phyloP scores from a whole-genome alignment of 2,888 invertebrate species.

The Ferrisia virgata region DNA sequence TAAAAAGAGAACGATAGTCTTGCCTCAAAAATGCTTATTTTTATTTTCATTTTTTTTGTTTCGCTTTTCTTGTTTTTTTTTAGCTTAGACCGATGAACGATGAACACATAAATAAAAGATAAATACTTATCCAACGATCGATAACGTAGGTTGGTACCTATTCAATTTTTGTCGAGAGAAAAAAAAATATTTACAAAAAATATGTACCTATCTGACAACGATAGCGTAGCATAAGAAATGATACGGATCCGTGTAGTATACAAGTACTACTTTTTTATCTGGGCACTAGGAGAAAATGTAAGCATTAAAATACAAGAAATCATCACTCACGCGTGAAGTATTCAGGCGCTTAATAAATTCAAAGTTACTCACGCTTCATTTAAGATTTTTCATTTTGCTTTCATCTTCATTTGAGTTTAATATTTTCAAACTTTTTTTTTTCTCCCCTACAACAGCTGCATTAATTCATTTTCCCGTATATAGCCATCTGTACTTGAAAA shows the following conservation, averaged over 20 bases:
- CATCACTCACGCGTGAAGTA: not conserved
- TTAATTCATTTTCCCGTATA: not conserved
- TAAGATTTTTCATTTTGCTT: slow-evolving; percentile 8
- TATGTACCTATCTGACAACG: not conserved
- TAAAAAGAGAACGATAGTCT: no score
- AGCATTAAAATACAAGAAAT: not conserved
- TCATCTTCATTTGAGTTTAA: not conserved
- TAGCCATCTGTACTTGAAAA: no score
- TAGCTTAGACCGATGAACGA: no score
- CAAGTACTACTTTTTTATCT: not conserved
- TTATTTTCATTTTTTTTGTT: no score
- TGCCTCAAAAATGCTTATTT: no score
- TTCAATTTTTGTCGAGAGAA: not conserved
- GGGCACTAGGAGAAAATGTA: not conserved
- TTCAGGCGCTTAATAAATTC: not conserved
- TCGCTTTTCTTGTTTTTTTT: no score
- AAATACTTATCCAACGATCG: not conserved
- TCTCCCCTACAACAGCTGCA: not conserved
- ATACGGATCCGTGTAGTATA: no score
- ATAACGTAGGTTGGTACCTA: not conserved
- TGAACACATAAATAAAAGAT: not conserved
- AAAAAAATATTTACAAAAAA: not conserved
- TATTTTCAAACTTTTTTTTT: not conserved
- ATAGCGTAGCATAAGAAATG: not conserved
- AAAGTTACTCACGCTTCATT: slow-evolving; percentile 12